Evolutionary conservation across 2,797 vertebrate species (phyloP).

Genomic region (Delichon dasypus): DNA sequence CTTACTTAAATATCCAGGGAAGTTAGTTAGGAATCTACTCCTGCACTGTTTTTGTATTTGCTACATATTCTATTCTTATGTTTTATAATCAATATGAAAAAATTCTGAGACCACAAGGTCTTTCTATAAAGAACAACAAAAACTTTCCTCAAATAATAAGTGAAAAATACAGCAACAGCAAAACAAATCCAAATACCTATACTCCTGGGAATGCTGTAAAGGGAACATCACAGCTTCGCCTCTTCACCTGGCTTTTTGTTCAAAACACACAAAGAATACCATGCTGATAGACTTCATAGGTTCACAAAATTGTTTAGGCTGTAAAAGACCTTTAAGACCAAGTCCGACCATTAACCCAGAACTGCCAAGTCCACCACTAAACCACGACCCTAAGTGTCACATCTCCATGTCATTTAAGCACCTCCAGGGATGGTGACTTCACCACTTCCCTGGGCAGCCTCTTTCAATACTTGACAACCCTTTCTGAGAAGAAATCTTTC

Average conservation of each 20-base stretch:
- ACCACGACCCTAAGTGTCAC: background rate
- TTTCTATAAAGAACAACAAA: background rate
- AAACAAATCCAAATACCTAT: background rate
- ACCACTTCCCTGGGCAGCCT: background rate
- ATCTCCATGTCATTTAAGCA: background rate
- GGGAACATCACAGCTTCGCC: background rate
- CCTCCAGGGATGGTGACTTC: background rate
- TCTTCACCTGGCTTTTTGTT: background rate
- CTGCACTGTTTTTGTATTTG: background rate
- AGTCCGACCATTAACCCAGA: background rate
- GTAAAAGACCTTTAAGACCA: background rate
- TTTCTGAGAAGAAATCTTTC: background rate
- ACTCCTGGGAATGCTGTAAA: background rate
- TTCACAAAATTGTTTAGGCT: background rate
- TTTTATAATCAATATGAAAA: background rate
- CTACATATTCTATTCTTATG: background rate
- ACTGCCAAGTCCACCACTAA: background rate
- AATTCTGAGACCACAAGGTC: background rate
- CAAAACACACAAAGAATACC: background rate
- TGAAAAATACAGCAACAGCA: background rate
- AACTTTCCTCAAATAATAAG: background rate
- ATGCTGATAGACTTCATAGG: background rate
- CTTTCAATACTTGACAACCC: background rate
- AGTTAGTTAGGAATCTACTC: background rate
- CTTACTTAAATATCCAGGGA: background rate